These are phyloP conservation scores for Lethenteron reissneri DNA, from an alignment of 2,113 vertebrate species.

Conservation along the genomic window DNA sequence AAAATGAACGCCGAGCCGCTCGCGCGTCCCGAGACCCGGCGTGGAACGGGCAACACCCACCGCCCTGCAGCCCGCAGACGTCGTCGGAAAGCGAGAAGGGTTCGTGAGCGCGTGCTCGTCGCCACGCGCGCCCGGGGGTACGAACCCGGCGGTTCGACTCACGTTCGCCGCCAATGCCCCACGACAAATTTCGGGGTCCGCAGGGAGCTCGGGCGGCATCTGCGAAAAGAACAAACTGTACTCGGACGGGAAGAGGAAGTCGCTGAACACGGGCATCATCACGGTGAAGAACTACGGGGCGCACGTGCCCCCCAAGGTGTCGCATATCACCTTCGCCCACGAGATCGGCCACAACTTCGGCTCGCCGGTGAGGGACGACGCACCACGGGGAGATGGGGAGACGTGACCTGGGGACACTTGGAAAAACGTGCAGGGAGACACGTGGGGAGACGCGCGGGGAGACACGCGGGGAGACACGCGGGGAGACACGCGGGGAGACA, in stretches of 20 bases:
- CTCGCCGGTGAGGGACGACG: slow-evolving; percentile 44
- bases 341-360: slow-evolving; percentile 97
- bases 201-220: slow-evolving; percentile 88
- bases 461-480: neutral
- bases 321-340: slow-evolving; percentile 96
- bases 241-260: slow-evolving; percentile 78
- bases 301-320: slow-evolving; percentile 82
- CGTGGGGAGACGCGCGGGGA: neutral
- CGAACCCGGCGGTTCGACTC: too few relatives aligned
- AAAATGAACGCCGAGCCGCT: too few relatives aligned
- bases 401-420: neutral
- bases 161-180: too few relatives aligned
- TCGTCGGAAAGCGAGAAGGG: too few relatives aligned
- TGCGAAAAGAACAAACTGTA: slow-evolving; percentile 78
- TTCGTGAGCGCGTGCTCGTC: too few relatives aligned
- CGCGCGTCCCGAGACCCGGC: too few relatives aligned
- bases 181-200: too few relatives aligned
- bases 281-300: slow-evolving; percentile 96
- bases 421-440: neutral
- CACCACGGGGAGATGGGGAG: neutral
- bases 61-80: too few relatives aligned
- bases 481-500: neutral
- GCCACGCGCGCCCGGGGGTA: too few relatives aligned
- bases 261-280: slow-evolving; percentile 93
- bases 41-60: too few relatives aligned